These are phyloP conservation scores for Eilema griseolum DNA, from an alignment of 2,888 invertebrate genomes.

Conservation along the genomic window DNA sequence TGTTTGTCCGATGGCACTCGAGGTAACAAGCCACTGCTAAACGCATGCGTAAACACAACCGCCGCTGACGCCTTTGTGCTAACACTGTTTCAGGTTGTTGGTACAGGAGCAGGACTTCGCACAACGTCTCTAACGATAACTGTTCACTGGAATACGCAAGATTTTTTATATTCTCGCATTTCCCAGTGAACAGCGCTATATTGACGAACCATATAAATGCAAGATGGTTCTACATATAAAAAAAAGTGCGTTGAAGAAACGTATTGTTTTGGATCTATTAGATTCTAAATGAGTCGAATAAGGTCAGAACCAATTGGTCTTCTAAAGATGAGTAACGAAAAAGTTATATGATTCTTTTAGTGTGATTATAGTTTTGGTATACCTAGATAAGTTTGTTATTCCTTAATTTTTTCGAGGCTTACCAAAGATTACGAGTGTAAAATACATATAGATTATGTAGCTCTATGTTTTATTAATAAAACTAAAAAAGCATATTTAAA, in stretches of 20 bases:
- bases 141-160: constrained; percentile 47
- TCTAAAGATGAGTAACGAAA: too few species aligned
- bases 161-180: neutral
- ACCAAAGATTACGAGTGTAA: too few species aligned
- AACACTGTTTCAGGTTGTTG: constrained; percentile 67
- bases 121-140: constrained; percentile 57
- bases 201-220: neutral
- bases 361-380: too few species aligned
- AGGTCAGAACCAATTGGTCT: too few species aligned
- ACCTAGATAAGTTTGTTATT: too few species aligned
- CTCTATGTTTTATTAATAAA: too few species aligned
- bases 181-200: neutral
- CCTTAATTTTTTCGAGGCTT: too few species aligned
- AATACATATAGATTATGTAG: too few species aligned
- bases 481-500: too few species aligned
- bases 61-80: constrained; percentile 63
- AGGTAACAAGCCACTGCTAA: constrained; percentile 80
- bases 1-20: constrained; percentile 71
- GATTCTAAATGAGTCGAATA: too few species aligned
- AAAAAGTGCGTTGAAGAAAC: neutral
- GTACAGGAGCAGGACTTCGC: constrained; percentile 62
- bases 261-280: neutral
- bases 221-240: neutral
- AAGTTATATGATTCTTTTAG: too few species aligned
- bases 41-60: constrained; percentile 68